Percentiles rank a stretch among this genome's conserved stretches.
phyloP scores from a whole-genome alignment of 2,113 vertebrate species.

The Eublepharis macularius region DNA sequence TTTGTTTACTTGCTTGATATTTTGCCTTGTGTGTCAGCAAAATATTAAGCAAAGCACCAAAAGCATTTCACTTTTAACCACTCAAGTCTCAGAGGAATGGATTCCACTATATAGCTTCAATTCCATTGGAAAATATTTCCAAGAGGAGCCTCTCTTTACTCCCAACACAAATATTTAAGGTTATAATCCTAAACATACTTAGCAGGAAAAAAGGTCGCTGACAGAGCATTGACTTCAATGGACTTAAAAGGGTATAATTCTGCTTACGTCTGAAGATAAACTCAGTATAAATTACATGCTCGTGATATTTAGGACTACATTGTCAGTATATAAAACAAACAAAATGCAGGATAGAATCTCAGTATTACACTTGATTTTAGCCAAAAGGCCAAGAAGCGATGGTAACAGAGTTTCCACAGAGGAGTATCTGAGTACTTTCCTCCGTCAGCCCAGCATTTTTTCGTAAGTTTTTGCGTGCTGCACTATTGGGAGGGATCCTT shows the following conservation, averaged over 20 bases:
- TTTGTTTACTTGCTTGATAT: background rate
- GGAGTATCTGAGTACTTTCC: no score
- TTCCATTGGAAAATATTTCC: background rate
- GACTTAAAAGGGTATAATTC: no score
- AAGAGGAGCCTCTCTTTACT: background rate
- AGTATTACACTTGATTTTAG: background rate
- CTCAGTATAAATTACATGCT: background rate
- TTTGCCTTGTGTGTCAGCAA: background rate
- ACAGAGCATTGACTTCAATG: no score
- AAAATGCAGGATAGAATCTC: background rate
- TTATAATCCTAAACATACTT: background rate
- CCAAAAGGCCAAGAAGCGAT: background rate
- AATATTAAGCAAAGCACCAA: background rate
- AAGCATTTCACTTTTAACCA: background rate
- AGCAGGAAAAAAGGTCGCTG: background rate
- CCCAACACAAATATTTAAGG: background rate
- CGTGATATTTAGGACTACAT: background rate
- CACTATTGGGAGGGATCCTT: no score
- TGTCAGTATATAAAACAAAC: background rate
- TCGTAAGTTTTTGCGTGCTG: no score
- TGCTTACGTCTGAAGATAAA: no score
- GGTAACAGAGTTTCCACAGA: background rate
- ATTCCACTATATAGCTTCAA: background rate
- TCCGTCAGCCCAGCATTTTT: no score
- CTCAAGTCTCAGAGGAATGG: accelerated